A percentile compares a stretch with the other conserved stretches of the same genome.
These are phyloP conservation scores for Antheraea pernyi DNA, from an alignment of 1,140 invertebrate species.

Conservation along the genomic window DNA sequence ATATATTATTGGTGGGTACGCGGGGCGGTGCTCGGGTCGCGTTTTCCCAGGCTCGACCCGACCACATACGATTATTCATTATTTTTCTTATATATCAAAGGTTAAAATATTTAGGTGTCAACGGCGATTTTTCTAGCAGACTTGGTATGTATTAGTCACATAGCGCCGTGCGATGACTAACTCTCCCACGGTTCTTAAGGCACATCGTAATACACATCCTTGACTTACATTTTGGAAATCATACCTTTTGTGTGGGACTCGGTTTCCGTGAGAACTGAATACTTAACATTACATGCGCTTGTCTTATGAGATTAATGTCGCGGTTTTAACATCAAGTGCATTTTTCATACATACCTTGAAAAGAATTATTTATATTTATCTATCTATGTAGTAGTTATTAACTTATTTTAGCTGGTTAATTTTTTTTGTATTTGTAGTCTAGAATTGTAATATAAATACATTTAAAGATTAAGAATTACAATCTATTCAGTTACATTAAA, in stretches of 20 bases:
- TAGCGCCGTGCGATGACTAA: slow-evolving; percentile 34
- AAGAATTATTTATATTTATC: background rate
- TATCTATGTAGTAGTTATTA: too few species aligned
- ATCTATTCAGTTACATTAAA: too few species aligned
- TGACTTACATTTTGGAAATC: slow-evolving; percentile 75
- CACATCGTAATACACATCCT: slow-evolving; percentile 60
- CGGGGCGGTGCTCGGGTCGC: slow-evolving; percentile 22
- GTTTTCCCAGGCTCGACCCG: slow-evolving; percentile 30
- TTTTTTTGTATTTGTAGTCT: too few species aligned
- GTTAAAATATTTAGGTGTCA: slow-evolving; percentile 27
- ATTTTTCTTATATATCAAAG: slow-evolving; percentile 32
- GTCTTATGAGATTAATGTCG: slow-evolving; percentile 46
- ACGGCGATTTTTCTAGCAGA: slow-evolving; percentile 32
- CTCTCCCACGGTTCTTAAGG: slow-evolving; percentile 59
- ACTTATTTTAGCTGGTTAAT: too few species aligned
- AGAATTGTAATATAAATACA: too few species aligned
- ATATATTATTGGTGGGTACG: slow-evolving; percentile 30
- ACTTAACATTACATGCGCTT: slow-evolving; percentile 52
- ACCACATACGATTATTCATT: slow-evolving; percentile 26
- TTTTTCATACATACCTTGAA: background rate
- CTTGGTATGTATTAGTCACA: slow-evolving; percentile 33
- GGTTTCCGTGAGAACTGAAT: slow-evolving; percentile 66
- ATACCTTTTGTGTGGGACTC: slow-evolving; percentile 65
- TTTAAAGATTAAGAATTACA: too few species aligned
- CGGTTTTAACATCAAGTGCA: slow-evolving; percentile 6